A percentile compares a stretch with the other conserved stretches of the same genome.
Conservation (phyloP, 2,888 invertebrate species). For the Emmelina monodactyla region DNA sequence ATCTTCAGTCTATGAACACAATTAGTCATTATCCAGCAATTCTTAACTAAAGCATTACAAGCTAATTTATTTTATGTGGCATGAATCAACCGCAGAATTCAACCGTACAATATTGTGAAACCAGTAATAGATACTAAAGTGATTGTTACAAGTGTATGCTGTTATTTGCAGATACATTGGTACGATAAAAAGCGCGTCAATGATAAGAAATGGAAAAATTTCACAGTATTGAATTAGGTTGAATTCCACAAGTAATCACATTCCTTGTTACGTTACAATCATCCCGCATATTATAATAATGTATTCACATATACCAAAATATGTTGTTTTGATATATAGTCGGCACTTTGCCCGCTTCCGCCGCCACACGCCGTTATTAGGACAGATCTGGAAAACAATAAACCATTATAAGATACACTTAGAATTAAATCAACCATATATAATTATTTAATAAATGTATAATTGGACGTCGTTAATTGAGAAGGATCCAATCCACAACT, state of each 20-base stretch:
- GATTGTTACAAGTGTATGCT: no score
- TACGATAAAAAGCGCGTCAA: no score
- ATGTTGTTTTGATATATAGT: constrained; percentile 64
- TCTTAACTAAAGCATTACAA: constrained; percentile 64
- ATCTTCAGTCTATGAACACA: constrained; percentile 63
- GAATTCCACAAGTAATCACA: constrained; percentile 43
- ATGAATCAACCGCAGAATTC: constrained; percentile 52
- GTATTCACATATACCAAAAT: constrained; percentile 64
- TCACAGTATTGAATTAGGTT: constrained; percentile 32
- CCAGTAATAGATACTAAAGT: no score
- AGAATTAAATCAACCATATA: no score
- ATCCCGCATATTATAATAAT: constrained; percentile 52
- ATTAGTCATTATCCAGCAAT: constrained; percentile 46
- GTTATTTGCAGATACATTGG: no score
- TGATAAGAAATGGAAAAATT: no score
- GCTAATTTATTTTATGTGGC: constrained; percentile 62
- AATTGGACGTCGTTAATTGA: no score
- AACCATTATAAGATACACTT: no score
- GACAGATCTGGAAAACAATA: constrained; percentile 52
- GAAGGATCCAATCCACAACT: no score
- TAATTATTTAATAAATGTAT: no score
- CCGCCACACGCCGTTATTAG: constrained; percentile 45
- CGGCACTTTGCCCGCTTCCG: constrained; percentile 37
- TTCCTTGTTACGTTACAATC: constrained; percentile 39
- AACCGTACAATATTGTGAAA: constrained; percentile 31